These are phyloP conservation scores for Reticulitermes speratus DNA, from an alignment of 1,140 invertebrate species.

Conservation along the genomic window DNA sequence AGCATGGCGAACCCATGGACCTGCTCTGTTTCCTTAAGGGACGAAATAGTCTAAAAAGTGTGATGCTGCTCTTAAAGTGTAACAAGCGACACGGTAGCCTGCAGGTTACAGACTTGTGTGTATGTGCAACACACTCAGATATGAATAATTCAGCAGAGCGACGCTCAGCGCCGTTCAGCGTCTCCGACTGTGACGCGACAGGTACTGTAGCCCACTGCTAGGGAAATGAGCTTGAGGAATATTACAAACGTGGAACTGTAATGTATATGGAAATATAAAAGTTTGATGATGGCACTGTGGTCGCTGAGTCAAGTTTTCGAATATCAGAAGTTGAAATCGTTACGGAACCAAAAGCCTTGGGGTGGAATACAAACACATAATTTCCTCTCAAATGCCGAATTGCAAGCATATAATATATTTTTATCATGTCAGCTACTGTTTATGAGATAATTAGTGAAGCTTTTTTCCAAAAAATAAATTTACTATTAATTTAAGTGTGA, in stretches of 20 bases:
- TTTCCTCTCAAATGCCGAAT: neutral
- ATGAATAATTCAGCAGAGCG: neutral
- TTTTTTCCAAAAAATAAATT: no score
- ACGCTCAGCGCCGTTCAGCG: neutral
- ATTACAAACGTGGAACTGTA: neutral
- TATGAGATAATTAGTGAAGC: neutral
- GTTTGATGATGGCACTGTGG: neutral
- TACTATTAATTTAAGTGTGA: no score
- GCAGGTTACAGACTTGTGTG: neutral
- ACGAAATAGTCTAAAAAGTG: neutral
- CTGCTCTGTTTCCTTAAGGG: neutral
- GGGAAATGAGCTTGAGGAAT: neutral
- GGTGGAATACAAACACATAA: neutral
- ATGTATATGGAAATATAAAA: neutral
- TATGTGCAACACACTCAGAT: neutral
- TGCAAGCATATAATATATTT: neutral
- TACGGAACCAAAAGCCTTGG: neutral
- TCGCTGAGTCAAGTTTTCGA: neutral
- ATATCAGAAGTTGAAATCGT: neutral
- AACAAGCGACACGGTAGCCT: neutral
- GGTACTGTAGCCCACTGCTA: neutral
- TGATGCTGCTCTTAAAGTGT: neutral
- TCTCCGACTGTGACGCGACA: neutral
- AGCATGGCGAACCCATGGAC: no score
- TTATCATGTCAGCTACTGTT: neutral